Base-by-base conservation (phyloP, 2,888 invertebrate genomes). In the Apoda limacodes region DNA sequence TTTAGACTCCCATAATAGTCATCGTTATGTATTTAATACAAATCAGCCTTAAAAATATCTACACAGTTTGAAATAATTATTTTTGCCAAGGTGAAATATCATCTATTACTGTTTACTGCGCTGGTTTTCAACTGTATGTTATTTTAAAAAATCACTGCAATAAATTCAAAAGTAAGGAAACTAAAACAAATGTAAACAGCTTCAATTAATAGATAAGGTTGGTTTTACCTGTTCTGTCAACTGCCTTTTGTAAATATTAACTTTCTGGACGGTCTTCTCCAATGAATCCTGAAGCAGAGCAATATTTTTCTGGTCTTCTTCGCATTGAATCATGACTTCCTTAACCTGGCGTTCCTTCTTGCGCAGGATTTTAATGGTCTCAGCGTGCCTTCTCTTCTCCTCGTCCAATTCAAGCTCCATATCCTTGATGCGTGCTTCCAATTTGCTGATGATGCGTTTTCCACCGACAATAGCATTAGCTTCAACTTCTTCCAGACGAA, bases 291-390 rank as follows among this genome's bases (percentile, higher is more conserved):
- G 95, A 52, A 97, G 88, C 57, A 98, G 84, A 47, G 88, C 82
- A 59, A 96, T 92, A 82, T 94, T 95, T 89, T 95, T 96, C 80
- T 96, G 92, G 81, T 98, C 97, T 74, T 98, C 97, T 76, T 97
- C 97, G 61, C 93, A 91, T 74, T 95, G 94, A 55, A 96, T 89
- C 82, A 95, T 88, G 45, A 97, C 89, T 78, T 97, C 97, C 85
- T 98, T 97, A 63, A 97, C 90, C 60, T 89, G 88, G 60, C 96
- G 93, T 71, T 98, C 97, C 89, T 98, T 98, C 88, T 98, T 98
- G 82, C 97, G 92, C 64, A 97, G 85, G 71, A 96, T 95, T 86
- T 96, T 96, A 74, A 96, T 93, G 59, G 96, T 95, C 81, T 98
- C 97, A 50, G 95, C 90, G 82, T 98, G 97, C 68, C 96, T 90